phyloP scores from a whole-genome alignment of 2,113 vertebrate genomes.

The Sphyrna mokarran region DNA sequence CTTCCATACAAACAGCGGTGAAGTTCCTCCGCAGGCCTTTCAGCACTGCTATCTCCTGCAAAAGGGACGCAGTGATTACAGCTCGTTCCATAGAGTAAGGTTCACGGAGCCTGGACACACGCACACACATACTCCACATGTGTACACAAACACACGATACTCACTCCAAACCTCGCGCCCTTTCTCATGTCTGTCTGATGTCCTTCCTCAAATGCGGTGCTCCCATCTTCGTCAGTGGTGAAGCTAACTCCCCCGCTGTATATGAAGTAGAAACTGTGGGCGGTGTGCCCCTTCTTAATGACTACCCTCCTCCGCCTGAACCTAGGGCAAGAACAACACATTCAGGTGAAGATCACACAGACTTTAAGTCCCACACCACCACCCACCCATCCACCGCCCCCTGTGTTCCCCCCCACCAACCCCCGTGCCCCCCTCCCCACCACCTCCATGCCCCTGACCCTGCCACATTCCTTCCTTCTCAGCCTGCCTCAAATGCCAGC shows the following conservation, averaged over 20 bases:
- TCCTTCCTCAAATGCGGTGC: conserved; percentile 47
- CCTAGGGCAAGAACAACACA: conserved; percentile 38
- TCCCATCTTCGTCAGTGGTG: conserved; percentile 48
- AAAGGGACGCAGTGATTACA: neutral
- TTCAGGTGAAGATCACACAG: too few species aligned
- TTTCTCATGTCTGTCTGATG: conserved; percentile 46
- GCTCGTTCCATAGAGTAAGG: neutral
- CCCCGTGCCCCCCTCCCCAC: too few species aligned
- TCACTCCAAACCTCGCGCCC: conserved; percentile 49
- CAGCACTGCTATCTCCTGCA: conserved; percentile 52
- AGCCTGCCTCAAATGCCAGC: neutral
- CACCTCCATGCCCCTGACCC: too few species aligned
- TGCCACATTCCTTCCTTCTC: neutral
- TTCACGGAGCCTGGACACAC: neutral
- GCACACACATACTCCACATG: too few species aligned
- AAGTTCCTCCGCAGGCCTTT: conserved; percentile 42
- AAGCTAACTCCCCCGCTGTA: conserved; percentile 47
- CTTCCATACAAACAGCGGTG: conserved; percentile 55
- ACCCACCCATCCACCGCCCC: too few species aligned
- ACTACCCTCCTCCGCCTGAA: conserved; percentile 51
- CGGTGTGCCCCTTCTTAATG: conserved; percentile 46
- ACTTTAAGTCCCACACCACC: neutral
- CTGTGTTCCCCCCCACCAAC: too few species aligned
- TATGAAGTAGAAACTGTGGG: conserved; percentile 52
- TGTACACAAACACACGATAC: conserved; percentile 12